Evolutionary conservation across 1,140 invertebrate species (phyloP).

Genomic region (Scaptodrosophila lebanonensis): DNA sequence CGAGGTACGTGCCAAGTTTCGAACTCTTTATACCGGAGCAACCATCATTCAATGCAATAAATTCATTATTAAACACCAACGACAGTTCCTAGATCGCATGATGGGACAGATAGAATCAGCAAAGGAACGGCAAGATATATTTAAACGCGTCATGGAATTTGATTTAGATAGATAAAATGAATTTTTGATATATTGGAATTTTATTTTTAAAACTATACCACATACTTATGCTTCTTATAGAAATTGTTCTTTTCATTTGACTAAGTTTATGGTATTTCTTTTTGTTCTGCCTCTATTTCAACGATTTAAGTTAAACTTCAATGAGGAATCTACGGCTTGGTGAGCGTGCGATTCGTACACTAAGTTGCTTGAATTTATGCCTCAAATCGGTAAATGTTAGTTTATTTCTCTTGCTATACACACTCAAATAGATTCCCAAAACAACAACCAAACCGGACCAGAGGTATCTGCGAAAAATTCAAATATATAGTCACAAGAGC

Average conservation of each 20-base stretch:
- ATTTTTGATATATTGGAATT: constrained; percentile 7
- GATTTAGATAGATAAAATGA: constrained; percentile 54
- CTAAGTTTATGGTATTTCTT: constrained; percentile 21
- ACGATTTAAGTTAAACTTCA: constrained; percentile 72
- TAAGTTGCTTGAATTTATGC: constrained; percentile 43
- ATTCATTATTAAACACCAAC: constrained; percentile 84
- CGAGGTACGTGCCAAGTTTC: constrained; percentile 80
- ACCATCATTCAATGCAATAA: constrained; percentile 87
- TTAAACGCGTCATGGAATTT: constrained; percentile 79
- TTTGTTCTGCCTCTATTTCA: no score
- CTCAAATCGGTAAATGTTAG: constrained; percentile 59
- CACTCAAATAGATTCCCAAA: constrained; percentile 93
- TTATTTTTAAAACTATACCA: constrained; percentile 45
- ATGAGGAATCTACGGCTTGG: constrained; percentile 67
- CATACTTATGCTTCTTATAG: constrained; percentile 36
- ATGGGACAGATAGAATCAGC: constrained; percentile 74
- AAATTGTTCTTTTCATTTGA: constrained; percentile 37
- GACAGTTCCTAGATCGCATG: constrained; percentile 69
- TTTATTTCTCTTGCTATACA: constrained; percentile 87
- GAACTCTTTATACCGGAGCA: constrained; percentile 85
- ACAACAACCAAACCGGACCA: constrained; percentile 93
- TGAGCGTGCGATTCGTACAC: constrained; percentile 31
- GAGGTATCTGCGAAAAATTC: constrained; percentile 84
- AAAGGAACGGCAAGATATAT: constrained; percentile 79
- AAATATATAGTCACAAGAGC: background rate